Evolutionary conservation across 1,140 invertebrate species (phyloP), one percentile per base, ranked within the genome.

Genomic region (Sipha flava): DNA sequence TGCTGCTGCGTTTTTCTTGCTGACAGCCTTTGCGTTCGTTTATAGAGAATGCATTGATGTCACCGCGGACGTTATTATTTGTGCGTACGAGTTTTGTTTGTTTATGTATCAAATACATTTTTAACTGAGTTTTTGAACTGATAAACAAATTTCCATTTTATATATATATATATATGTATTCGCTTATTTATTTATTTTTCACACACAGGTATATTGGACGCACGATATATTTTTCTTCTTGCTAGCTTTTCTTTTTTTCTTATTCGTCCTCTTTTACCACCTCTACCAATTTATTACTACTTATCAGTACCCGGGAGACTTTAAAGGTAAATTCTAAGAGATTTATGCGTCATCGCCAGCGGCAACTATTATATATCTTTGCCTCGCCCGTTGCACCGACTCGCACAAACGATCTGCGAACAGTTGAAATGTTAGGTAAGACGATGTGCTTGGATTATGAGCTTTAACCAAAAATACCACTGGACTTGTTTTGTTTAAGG

Each of bases 211-310:
- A n/a, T n/a, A n/a, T n/a, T n/a, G n/a, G n/a, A 3, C 40, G 40
- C 40, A 12, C 14, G 29, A 18, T 31, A 18, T 59, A 7, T 29
- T 52, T 52, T 52, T 21, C n/a, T 52, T 7, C 0, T 23, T 52
- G n/a, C n/a, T n/a, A n/a, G n/a, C n/a, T 16, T 66, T 66, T 23
- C 21, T 66, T 40, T 62, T 62, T 7, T 34, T 34, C 26, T 59
- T 59, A 9, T 31, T n/a, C n/a, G 2, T 21, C 1, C 4, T n/a
- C n/a, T n/a, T n/a, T n/a, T n/a, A n/a, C n/a, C n/a, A n/a, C n/a
- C n/a, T n/a, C n/a, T n/a, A 66, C 62, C 64, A 37, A 66, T 66
- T 66, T 66, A 66, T 66, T 66, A 43, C 21, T 66, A 43, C 64
- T 66, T 66, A 66, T 66, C 64, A 23, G 37, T 23, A n/a, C 37